Base-by-base conservation (phyloP, 1,140 invertebrate species). In the Drosophila sp. region DNA sequence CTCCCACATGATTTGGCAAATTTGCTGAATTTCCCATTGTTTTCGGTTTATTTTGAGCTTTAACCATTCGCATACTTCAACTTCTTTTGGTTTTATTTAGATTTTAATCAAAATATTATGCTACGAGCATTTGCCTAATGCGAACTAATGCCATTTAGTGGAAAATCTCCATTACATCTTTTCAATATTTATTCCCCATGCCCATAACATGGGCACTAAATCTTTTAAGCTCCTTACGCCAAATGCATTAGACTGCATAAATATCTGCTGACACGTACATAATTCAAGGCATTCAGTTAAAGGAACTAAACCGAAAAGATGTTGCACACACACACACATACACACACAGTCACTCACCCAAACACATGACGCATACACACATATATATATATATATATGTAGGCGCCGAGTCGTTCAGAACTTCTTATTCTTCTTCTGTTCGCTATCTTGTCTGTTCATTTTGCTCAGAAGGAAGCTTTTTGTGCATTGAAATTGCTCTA, bases 241-340 rank as follows among this genome's bases (percentile, higher is more conserved):
- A 64, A 64, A 64, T 64, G 61, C 61, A 64, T 64, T 64, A 64
- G 61, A 40, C 47, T 64, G 61, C 47, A 64, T 64, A 64, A 64
- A 64, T 64, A 50, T 64, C 47, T 47, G 61, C 61, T 64, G 61
- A 47, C 61, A 64, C 47, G 40, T 33, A 64, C 61, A 64, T 64
- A 64, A 64, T 54, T 47, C 61, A 64, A 64, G 40, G 47, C 61
- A 54, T 64, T 64, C 8, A 30, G 32, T 50, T 29, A 30, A 44
- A 54, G 29, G 47, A n/a, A 33, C 44, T 32, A 30, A 47, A 4
- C 40, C 44, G 44, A 64, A 50, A 44, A 50, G 41, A 41, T 54
- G 30, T 54, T 63, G 11, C 44, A 8, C 47, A 35, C 60, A 54
- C 2, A 50, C 40, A 44, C 40, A 32, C 30, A 44, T n/a, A 44